phyloP scores from a whole-genome alignment of 2,113 vertebrate species.

The Chauna torquata region DNA sequence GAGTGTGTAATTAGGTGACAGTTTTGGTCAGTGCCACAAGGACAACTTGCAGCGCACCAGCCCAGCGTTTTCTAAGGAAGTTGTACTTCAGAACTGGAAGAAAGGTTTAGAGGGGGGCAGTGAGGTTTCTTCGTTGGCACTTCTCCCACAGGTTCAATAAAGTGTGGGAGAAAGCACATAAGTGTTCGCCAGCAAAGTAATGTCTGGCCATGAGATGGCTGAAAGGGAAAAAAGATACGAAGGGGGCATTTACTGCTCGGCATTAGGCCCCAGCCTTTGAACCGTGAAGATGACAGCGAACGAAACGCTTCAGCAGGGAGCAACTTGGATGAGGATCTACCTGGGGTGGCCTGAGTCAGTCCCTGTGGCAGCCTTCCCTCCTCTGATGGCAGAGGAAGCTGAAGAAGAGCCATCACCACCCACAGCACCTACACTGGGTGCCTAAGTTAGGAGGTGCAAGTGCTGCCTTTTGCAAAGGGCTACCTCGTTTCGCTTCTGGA shows the following conservation, averaged over 20 bases:
- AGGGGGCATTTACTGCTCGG: neutral
- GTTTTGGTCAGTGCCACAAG: neutral
- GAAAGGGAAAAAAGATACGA: neutral
- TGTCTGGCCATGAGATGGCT: fast-evolving
- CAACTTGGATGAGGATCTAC: neutral
- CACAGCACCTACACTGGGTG: neutral
- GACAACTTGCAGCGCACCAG: neutral
- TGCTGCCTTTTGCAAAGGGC: neutral
- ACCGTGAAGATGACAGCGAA: neutral
- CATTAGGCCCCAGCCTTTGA: neutral
- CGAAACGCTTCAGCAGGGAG: neutral
- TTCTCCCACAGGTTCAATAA: fast-evolving
- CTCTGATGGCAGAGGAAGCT: neutral
- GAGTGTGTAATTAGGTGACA: neutral
- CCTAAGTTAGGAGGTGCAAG: neutral
- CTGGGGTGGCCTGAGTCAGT: neutral
- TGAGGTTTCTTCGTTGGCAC: neutral
- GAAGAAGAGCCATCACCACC: neutral
- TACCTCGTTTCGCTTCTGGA: neutral
- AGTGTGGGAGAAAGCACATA: neutral
- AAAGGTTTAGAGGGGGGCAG: neutral
- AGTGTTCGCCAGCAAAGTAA: neutral
- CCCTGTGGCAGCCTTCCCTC: neutral
- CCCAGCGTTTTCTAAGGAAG: neutral
- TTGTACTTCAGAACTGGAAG: neutral